A percentile compares a stretch with the other conserved stretches of the same genome.
Conservation (phyloP, 2,797 vertebrate genomes). For the Lacerta bilineata region DNA sequence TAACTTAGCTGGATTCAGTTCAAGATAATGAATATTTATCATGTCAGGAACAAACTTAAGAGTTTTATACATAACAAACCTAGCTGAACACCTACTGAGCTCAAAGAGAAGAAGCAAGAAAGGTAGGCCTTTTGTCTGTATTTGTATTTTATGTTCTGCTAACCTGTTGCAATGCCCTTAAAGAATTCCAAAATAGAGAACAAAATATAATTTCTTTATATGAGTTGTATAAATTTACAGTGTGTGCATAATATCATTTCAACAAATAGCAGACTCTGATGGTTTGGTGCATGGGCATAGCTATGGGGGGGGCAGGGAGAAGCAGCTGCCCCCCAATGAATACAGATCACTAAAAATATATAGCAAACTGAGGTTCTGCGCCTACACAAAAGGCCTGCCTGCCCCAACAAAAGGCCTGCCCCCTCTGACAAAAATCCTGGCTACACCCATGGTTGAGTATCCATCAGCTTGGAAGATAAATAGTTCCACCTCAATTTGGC, state of each 20-base stretch:
- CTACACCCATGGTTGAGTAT: too few relatives aligned
- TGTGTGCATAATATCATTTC: neutral
- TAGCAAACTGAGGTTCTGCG: too few relatives aligned
- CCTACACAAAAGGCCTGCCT: too few relatives aligned
- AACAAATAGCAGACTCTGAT: neutral
- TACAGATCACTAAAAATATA: too few relatives aligned
- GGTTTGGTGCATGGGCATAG: too few relatives aligned
- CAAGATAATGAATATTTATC: neutral
- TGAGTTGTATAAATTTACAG: neutral
- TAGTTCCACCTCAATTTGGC: too few relatives aligned
- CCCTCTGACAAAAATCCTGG: too few relatives aligned
- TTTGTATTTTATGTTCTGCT: neutral
- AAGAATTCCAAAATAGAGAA: neutral
- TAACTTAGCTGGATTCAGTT: neutral
- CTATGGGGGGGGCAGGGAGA: too few relatives aligned
- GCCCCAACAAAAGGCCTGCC: too few relatives aligned
- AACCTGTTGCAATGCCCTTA: neutral
- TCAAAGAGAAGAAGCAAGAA: constrained; percentile 13
- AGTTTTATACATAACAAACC: neutral
- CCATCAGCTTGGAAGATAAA: too few relatives aligned
- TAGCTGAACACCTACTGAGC: neutral
- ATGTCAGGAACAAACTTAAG: neutral
- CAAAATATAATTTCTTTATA: neutral
- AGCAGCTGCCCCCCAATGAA: too few relatives aligned
- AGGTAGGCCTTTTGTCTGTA: neutral